Conservation (phyloP, 2,797 vertebrate genomes). For the Mormyrops boulengeri region DNA sequence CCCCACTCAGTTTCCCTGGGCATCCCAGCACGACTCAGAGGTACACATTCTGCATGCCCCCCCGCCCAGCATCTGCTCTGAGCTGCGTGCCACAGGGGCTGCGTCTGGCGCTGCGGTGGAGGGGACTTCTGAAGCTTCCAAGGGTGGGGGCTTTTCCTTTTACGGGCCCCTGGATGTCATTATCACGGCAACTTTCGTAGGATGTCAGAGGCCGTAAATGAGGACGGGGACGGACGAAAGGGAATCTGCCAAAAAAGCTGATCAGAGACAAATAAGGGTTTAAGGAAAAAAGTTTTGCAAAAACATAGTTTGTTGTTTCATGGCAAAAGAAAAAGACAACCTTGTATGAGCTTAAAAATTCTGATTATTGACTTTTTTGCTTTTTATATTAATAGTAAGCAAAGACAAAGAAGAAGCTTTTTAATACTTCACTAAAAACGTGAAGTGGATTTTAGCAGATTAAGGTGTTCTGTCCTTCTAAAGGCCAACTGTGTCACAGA, state of each 20-base stretch:
- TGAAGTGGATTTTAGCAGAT: background rate
- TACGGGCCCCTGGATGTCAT: constrained; percentile 53
- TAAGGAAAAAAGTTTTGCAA: background rate
- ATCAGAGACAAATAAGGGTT: constrained; percentile 19
- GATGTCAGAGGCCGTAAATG: constrained; percentile 54
- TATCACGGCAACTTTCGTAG: constrained; percentile 55
- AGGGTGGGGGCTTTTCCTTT: constrained; percentile 38
- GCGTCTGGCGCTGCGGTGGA: constrained; percentile 5
- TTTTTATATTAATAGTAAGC: background rate
- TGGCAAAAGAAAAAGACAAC: background rate
- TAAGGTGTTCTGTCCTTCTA: background rate
- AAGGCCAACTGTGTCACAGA: background rate
- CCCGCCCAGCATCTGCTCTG: background rate
- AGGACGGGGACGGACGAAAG: constrained; percentile 46
- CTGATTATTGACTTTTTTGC: background rate
- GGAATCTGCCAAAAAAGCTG: constrained; percentile 45
- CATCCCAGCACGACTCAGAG: background rate
- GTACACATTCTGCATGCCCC: background rate
- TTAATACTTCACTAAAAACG: background rate
- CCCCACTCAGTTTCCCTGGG: background rate
- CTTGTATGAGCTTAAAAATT: background rate
- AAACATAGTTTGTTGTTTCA: background rate
- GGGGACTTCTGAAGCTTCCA: constrained; percentile 10
- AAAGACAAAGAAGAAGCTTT: background rate
- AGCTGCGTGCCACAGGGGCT: background rate